Base-by-base conservation (phyloP, 2,113 vertebrate genomes). In the Nematolebias whitei region DNA sequence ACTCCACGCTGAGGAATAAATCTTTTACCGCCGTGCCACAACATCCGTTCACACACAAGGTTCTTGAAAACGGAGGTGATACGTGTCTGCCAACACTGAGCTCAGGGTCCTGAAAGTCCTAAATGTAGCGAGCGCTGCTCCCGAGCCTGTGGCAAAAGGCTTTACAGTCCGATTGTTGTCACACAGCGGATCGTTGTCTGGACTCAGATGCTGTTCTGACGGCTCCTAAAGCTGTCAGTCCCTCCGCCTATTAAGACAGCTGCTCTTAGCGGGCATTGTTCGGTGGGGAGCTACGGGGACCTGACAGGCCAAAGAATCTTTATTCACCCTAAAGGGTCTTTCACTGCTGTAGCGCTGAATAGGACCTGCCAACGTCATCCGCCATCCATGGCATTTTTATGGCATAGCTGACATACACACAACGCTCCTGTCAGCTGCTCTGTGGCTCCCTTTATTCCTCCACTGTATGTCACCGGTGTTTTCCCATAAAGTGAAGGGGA, bases 381-480 rank as follows among this genome's bases (percentile, higher is more conserved):
- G 74, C 79, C 78, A 85, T 29, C 80, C 89, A 87, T 91, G 91
- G 85, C 89, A 92, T 92, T 88, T 88, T 88, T 90, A 87, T 90
- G 88, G 89, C 89, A 81, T 74, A 82, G 81, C 79, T 82, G 87
- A 82, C 84, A 87, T 79, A 87, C 65, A 60, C 74, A 88, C 80
- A 80, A 83, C 85, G 52, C 64, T 32, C 79, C 59, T 63, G n/a
- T 63, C 78, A 80, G 67, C 51, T 54, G 23, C 69, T 71, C 56
- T 11, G 4, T 43, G 45, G 55, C 56, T 61, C 52, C 72, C 57
- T 87, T 87, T 82, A 73, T 80, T 58, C 57, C 59, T 0, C 16
- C 74, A 74, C 88, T 84, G 74, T 78, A 83, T 79, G 76, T 89
- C 75, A 77, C 65, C 61, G 68, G 49, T 69, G 64, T 71, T 85